Evolutionary conservation across 2,113 vertebrate genomes (phyloP), one percentile per base, ranked within the genome.

Genomic region (Marmota flaviventris): DNA sequence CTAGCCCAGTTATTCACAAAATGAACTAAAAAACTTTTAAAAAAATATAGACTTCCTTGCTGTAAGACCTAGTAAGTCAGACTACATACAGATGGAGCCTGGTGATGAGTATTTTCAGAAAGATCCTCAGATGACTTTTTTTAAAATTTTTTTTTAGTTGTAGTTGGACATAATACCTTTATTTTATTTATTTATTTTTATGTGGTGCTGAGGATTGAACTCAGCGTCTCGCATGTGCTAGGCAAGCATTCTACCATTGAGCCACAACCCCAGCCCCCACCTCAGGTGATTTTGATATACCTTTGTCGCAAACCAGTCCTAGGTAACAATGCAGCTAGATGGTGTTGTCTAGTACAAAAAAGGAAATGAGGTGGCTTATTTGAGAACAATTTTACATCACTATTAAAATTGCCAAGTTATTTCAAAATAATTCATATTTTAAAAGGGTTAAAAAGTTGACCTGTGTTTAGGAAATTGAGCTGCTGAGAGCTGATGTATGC

Each of bases 361-460:
- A 8, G 34, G 75, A 78, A 56, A 63, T 83, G n/a, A 61, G 32
- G 61, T 88, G 58, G 37, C 29, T 45, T 22, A 42, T 77, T 37
- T 61, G 67, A 95, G 25, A 32, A 79, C 76, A 2, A 88, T 93
- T 91, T 88, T 77, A 2, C 17, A 16, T 81, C 22, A 53, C 24
- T 73, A 16, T 76, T 88, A 25, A 85, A 73, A 61, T 63, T 73
- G 48, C 16, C 10, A 25, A 75, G 11, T 90, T 76, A 69, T 85
- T 85, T 87, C 48, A 96, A 82, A 92, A 78, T n/a, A 72, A 9
- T 79, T 16, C 48, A 42, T 11, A 93, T 65, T 95, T 73, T 3
- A 45, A 82, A 91, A 91, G 86, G n/a, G 4, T 79, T 76, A 85
- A 70, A 17, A 17, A 76, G 76, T 37, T 20, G 0, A 42, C 73